A percentile compares a stretch with the other conserved stretches of the same genome.
These are phyloP conservation scores for Paracyprichromis sp. DNA, from an alignment of 2,113 vertebrate species.

Conservation along the genomic window DNA sequence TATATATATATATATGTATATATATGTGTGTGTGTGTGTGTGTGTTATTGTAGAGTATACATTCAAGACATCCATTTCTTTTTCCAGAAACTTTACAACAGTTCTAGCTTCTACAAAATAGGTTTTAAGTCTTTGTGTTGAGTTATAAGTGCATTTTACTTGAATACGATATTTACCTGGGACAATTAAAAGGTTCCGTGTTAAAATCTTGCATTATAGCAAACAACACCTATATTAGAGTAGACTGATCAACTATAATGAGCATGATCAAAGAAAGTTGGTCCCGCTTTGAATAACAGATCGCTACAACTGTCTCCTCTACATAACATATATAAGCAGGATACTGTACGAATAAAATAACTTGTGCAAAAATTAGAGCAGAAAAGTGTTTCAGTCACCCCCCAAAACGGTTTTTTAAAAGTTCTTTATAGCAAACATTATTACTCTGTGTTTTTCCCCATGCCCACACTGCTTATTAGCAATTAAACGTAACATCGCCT, in stretches of 20 bases:
- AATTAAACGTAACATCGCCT: not conserved
- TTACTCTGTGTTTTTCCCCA: not conserved
- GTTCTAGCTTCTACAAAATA: not conserved
- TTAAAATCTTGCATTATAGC: not conserved
- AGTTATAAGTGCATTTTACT: not conserved
- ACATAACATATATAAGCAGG: not conserved
- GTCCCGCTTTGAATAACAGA: not conserved
- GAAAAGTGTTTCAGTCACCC: not conserved
- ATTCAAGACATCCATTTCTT: not conserved
- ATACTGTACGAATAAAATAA: not conserved
- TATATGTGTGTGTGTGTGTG: fast-evolving
- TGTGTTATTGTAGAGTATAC: not conserved
- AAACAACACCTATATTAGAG: not conserved
- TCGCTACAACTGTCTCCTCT: not conserved
- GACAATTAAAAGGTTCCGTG: not conserved
- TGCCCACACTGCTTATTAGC: not conserved
- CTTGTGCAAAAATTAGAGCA: not conserved
- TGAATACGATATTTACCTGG: not conserved
- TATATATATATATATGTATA: fast-evolving
- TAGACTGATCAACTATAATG: not conserved
- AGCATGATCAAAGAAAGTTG: not conserved
- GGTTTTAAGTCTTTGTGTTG: not conserved
- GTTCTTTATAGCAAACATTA: not conserved
- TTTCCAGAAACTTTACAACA: not conserved
- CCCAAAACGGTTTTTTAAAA: not conserved